phyloP scores from a whole-genome alignment of 2,113 vertebrate species.

The Poecilia latipinna region DNA sequence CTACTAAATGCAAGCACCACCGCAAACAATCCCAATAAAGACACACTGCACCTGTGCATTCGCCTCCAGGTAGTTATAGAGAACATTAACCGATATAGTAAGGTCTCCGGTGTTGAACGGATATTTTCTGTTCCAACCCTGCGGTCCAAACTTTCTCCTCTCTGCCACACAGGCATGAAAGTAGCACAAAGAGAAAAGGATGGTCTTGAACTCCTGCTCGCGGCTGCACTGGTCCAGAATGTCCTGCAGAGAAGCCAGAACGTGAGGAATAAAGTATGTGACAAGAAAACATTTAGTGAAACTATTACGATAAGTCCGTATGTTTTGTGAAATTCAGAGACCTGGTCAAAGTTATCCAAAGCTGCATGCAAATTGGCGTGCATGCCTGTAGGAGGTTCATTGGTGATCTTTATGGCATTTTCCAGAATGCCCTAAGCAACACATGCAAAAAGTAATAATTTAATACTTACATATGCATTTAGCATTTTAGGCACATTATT shows the following conservation, averaged over 20 bases:
- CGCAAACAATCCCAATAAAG: not conserved
- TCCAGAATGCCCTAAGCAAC: slow-evolving; percentile 79
- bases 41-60: slow-evolving; percentile 80
- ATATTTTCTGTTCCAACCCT: slow-evolving; percentile 86
- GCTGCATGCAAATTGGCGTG: slow-evolving; percentile 81
- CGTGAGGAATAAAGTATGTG: not conserved
- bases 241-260: slow-evolving; percentile 63
- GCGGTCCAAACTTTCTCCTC: slow-evolving; percentile 84
- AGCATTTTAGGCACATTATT: not conserved
- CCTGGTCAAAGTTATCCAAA: slow-evolving; percentile 84
- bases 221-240: slow-evolving; percentile 83
- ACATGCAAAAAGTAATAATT: not conserved
- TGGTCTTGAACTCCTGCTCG: slow-evolving; percentile 87
- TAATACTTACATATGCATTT: not conserved
- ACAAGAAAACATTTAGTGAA: not conserved
- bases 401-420: slow-evolving; percentile 85
- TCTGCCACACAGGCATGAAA: slow-evolving; percentile 85
- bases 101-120: slow-evolving; percentile 86
- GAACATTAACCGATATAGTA: slow-evolving; percentile 84
- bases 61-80: slow-evolving; percentile 86
- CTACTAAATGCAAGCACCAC: not conserved
- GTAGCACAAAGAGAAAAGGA: slow-evolving; percentile 86
- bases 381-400: slow-evolving; percentile 83
- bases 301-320: not conserved
- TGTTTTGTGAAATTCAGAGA: slow-evolving; percentile 12